phyloP scores from a whole-genome alignment of 2,888 invertebrate genomes.

The Ichneumon xanthorius region DNA sequence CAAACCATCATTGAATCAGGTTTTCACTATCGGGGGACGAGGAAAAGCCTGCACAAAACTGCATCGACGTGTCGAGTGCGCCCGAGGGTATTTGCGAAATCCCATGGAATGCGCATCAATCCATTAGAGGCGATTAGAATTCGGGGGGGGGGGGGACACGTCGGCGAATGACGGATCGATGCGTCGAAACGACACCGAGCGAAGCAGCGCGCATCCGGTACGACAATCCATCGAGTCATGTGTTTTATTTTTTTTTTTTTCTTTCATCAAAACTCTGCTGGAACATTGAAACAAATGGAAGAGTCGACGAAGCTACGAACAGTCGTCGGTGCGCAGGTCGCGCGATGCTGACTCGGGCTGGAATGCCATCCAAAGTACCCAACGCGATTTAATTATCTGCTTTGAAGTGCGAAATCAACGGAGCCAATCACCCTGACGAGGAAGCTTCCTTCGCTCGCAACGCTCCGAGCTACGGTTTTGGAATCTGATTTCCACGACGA shows the following conservation, averaged over 20 bases:
- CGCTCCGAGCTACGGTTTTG: not conserved
- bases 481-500: not conserved
- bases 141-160: not conserved
- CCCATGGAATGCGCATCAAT: not conserved
- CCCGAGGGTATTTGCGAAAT: not conserved
- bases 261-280: no score
- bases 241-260: no score
- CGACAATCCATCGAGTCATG: no score
- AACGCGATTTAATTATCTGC: slow-evolving; percentile 48
- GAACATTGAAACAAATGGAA: not conserved
- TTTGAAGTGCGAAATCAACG: slow-evolving; percentile 18
- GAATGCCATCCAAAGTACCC: slow-evolving; percentile 21
- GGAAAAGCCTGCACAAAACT: not conserved
- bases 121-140: not conserved
- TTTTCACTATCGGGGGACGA: not conserved
- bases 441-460: not conserved
- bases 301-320: slow-evolving; percentile 17
- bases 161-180: not conserved
- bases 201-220: not conserved
- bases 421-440: slow-evolving; percentile 26
- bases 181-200: not conserved
- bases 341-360: slow-evolving; percentile 13
- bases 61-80: not conserved
- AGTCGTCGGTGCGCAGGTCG: not conserved
- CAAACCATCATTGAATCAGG: not conserved